phyloP scores from a whole-genome alignment of 1,140 invertebrate genomes.

The Drosophila guanche region DNA sequence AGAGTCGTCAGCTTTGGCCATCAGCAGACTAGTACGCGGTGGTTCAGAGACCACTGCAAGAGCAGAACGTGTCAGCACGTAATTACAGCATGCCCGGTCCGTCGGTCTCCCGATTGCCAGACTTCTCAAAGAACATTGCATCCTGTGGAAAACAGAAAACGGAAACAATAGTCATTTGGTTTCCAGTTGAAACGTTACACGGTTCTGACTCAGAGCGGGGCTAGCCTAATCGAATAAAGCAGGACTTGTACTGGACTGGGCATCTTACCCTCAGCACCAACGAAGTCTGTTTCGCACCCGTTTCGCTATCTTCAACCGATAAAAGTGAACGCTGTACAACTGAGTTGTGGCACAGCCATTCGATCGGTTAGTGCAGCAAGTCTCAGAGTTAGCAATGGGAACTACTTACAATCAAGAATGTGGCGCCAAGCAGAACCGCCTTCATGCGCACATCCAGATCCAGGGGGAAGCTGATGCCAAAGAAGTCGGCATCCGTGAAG shows the following conservation, averaged over 20 bases:
- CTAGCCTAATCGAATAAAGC: slow-evolving; percentile 39
- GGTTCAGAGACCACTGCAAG: slow-evolving; percentile 42
- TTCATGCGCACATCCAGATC: slow-evolving; percentile 93
- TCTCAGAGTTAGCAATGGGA: not conserved
- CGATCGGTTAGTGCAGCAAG: slow-evolving; percentile 3
- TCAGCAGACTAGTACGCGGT: slow-evolving; percentile 67
- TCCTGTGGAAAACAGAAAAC: slow-evolving; percentile 85
- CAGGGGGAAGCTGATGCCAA: slow-evolving; percentile 91
- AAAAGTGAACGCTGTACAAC: slow-evolving; percentile 49
- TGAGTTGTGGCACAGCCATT: slow-evolving; percentile 19
- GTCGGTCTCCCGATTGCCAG: slow-evolving; percentile 70
- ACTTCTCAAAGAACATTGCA: slow-evolving; percentile 90
- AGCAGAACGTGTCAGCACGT: slow-evolving; percentile 6
- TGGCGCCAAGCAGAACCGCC: slow-evolving; percentile 90
- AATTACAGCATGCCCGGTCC: slow-evolving; percentile 76
- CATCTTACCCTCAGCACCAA: slow-evolving; percentile 52
- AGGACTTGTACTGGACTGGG: slow-evolving; percentile 3
- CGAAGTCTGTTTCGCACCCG: slow-evolving; percentile 44
- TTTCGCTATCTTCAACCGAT: slow-evolving; percentile 44
- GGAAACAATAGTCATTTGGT: not conserved
- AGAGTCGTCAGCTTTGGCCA: slow-evolving; percentile 47
- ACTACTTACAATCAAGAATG: slow-evolving; percentile 88
- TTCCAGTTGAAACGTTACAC: not conserved
- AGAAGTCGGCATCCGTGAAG: slow-evolving; percentile 91
- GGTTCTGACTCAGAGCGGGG: not conserved